Evolutionary conservation across 2,113 vertebrate genomes (phyloP), one percentile per base, ranked within the genome.

Genomic region (Albula goreensis): DNA sequence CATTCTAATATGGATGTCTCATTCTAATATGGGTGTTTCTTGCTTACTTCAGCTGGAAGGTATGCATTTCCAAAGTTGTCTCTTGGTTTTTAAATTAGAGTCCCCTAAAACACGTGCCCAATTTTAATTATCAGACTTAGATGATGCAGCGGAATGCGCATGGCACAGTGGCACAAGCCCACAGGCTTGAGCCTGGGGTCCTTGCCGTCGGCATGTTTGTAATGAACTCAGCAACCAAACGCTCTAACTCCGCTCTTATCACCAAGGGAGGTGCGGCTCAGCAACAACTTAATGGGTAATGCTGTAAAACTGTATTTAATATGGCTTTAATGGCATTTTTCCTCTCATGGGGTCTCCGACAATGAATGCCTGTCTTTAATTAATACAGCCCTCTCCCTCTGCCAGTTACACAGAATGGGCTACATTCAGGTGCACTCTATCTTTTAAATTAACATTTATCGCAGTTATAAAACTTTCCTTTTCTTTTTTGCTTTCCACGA

Each of bases 71-170:
- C 17, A 66, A 66, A 66, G 60, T 66, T 66, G 91, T 89, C 92
- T 89, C 87, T 87, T 88, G 31, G 90, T 90, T 91, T 89, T 92
- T 91, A 94, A 93, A 93, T 94, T 95, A 41, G 31, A 41, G 31
- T 92, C 88, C 88, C 90, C 91, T 93, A 88, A 41, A 93, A 92
- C 91, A 87, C 91, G 74, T 81, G 86, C 84, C 89, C 92, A 88
- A 90, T 93, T 94, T 94, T 92, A 95, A 93, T 94, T 92, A 94
- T 84, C 80, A 81, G 90, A 87, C 89, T 92, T 89, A 90, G 90
- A 91, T 74, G 89, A 89, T 87, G 86, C 82, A 53, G 89, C 90
- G 83, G 25, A 49, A 63, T n/a, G 49, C 31, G 70, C 56, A 57
- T 84, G 90, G 90, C 91, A 90, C 92, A 89, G 91, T 90, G 90